A percentile compares a stretch with the other conserved stretches of the same genome.
phyloP scores from a whole-genome alignment of 2,888 invertebrate species.

The Eudasyphora cyanicolor region DNA sequence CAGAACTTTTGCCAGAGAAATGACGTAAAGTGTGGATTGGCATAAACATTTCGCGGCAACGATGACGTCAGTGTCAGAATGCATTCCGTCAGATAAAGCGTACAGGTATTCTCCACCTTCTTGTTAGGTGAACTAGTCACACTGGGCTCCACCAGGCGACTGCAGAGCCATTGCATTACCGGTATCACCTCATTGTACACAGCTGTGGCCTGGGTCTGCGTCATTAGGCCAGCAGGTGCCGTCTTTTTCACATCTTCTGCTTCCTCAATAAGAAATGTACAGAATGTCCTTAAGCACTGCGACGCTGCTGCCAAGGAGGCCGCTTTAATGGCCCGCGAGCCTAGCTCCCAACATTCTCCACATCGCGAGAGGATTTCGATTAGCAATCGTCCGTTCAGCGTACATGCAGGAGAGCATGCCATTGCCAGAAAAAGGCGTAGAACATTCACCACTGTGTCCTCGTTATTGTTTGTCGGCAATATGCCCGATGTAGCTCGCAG shows the following conservation, averaged over 20 bases:
- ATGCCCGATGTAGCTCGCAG: slow-evolving; percentile 88
- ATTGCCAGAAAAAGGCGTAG: slow-evolving; percentile 90
- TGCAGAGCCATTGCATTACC: slow-evolving; percentile 93
- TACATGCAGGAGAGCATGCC: slow-evolving; percentile 93
- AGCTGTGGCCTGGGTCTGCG: slow-evolving; percentile 85
- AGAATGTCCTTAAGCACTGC: slow-evolving; percentile 92
- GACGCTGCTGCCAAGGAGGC: slow-evolving; percentile 95
- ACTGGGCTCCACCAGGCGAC: slow-evolving; percentile 90
- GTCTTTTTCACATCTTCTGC: slow-evolving; percentile 82
- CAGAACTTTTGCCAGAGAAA: slow-evolving; percentile 96
- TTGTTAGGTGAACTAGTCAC: slow-evolving; percentile 78
- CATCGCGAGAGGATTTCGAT: slow-evolving; percentile 92
- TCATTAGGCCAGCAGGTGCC: slow-evolving; percentile 81
- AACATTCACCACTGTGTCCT: slow-evolving; percentile 90
- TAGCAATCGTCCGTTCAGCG: slow-evolving; percentile 92
- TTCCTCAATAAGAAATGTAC: slow-evolving; percentile 86
- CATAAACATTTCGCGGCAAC: slow-evolving; percentile 89
- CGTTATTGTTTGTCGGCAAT: slow-evolving; percentile 83
- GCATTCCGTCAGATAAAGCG: slow-evolving; percentile 92
- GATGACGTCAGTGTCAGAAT: slow-evolving; percentile 91
- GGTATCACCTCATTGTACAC: slow-evolving; percentile 95
- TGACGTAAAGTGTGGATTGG: slow-evolving; percentile 91
- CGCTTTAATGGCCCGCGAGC: slow-evolving; percentile 90
- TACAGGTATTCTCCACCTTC: slow-evolving; percentile 77
- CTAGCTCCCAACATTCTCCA: slow-evolving; percentile 89